Percentiles rank a stretch among this genome's conserved stretches.
These are phyloP conservation scores for Progne subis DNA, from an alignment of 2,113 vertebrate species.

Conservation along the genomic window DNA sequence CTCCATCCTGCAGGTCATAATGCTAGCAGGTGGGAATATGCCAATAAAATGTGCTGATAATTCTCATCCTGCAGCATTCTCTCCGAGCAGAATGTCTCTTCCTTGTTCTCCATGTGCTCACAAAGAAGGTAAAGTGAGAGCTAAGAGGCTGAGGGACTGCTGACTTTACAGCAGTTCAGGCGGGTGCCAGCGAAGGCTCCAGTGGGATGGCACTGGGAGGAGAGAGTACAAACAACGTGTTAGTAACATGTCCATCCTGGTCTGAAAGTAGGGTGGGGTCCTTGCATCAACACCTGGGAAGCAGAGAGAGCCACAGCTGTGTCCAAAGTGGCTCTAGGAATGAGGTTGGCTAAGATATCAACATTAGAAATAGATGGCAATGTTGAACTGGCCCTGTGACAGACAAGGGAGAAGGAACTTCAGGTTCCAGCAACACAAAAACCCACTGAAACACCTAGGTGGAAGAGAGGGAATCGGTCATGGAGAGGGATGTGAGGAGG, in stretches of 20 bases:
- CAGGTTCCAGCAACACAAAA: not conserved
- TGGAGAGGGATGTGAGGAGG: not conserved
- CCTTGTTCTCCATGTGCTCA: not conserved
- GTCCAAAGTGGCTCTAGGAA: not conserved
- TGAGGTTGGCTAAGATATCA: not conserved
- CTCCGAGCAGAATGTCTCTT: not conserved
- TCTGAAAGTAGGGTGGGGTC: not conserved
- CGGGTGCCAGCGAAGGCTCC: not conserved
- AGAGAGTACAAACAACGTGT: not conserved
- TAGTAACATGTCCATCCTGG: not conserved
- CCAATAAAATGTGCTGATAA: not conserved
- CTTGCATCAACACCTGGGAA: not conserved
- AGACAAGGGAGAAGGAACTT: not conserved
- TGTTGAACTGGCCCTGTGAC: not conserved
- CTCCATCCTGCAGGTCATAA: not conserved
- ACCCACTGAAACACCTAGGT: rapidly evolving
- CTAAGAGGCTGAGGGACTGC: not conserved
- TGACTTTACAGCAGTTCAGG: not conserved
- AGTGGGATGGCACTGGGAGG: not conserved
- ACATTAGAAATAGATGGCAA: not conserved
- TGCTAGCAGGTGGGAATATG: not conserved
- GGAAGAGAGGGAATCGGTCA: not conserved
- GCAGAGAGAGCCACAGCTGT: not conserved
- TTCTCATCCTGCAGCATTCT: not conserved
- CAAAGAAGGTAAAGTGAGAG: not conserved